Percentiles rank a stretch among this genome's conserved stretches.
Conservation (phyloP, 2,797 vertebrate genomes). For the Astyanax mexicanus region DNA sequence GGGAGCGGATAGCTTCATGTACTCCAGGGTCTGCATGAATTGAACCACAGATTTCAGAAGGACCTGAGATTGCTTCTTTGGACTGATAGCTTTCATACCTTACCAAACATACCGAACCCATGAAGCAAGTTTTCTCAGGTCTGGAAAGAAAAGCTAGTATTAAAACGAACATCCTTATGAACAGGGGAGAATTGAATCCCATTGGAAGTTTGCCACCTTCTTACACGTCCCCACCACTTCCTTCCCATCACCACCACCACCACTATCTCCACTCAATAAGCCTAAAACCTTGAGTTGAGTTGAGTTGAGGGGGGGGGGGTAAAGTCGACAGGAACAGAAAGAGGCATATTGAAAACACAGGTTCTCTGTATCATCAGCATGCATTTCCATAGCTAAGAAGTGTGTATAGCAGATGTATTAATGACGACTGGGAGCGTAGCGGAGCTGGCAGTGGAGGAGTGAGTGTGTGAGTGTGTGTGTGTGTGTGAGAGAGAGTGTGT, state of each 20-base stretch:
- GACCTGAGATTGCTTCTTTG: too few relatives aligned
- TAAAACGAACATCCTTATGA: conserved; percentile 80
- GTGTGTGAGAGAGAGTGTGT: conserved; percentile 93
- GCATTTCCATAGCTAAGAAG: conserved; percentile 98
- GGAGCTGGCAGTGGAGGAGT: conserved; percentile 66
- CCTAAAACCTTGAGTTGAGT: conserved; percentile 79
- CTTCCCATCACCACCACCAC: background rate
- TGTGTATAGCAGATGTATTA: conserved; percentile 77
- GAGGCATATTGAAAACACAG: conserved; percentile 88
- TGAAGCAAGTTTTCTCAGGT: too few relatives aligned
- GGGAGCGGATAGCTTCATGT: too few relatives aligned
- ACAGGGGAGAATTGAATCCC: background rate
- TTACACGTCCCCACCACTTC: background rate
- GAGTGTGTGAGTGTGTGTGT: conserved; percentile 91
- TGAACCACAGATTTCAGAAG: too few relatives aligned
- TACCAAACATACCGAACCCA: too few relatives aligned
- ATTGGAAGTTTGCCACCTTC: background rate
- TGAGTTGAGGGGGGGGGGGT: conserved; percentile 82
- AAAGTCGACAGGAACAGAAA: conserved; percentile 85
- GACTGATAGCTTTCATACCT: too few relatives aligned
- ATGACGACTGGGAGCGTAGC: conserved; percentile 67
- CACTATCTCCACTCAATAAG: conserved; percentile 47
- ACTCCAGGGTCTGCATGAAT: too few relatives aligned
- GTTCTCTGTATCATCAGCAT: conserved; percentile 91
- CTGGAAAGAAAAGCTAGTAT: too few relatives aligned